Percentiles rank a stretch among this genome's conserved stretches.
Conservation (phyloP, 2,797 vertebrate species). For the Pachyuromys duprasi region DNA sequence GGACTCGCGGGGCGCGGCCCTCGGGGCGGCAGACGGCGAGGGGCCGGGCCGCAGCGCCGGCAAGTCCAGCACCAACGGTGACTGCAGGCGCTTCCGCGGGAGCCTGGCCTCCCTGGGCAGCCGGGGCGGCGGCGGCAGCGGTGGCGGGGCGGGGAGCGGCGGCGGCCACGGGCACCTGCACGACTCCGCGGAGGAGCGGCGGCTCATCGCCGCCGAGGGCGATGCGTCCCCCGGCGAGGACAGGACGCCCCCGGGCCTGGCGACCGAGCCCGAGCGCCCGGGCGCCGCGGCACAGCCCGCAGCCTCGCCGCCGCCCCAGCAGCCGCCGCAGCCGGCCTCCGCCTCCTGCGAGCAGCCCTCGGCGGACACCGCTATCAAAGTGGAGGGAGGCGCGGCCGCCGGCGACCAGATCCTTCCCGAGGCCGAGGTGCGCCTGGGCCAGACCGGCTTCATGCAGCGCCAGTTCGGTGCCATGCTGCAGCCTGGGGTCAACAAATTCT, state of each 20-base stretch:
- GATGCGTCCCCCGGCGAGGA: constrained; percentile 91
- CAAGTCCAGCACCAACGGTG: constrained; percentile 97
- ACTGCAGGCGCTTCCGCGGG: constrained; percentile 96
- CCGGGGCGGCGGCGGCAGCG: constrained; percentile 83
- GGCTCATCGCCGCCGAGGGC: constrained; percentile 81
- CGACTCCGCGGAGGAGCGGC: constrained; percentile 93
- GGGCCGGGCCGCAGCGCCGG: constrained; percentile 87
- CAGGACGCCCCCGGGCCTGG: constrained; percentile 83
- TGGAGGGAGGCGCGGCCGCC: constrained; percentile 93
- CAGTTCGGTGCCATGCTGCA: constrained; percentile 99
- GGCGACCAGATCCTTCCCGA: constrained; percentile 95
- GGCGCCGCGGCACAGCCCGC: constrained; percentile 71
- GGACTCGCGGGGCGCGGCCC: constrained; percentile 89
- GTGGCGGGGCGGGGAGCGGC: constrained; percentile 58
- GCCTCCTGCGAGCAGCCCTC: constrained; percentile 79
- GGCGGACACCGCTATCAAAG: constrained; percentile 91
- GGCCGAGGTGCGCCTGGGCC: constrained; percentile 94
- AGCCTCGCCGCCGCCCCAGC: constrained; percentile 78
- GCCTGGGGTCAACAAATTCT: constrained; percentile 99
- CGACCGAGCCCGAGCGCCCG: constrained; percentile 81
- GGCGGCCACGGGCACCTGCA: constrained; percentile 89
- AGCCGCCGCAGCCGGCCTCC: constrained; percentile 67
- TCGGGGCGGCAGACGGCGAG: constrained; percentile 93
- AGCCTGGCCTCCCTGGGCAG: constrained; percentile 97
- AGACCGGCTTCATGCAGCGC: constrained; percentile 97